phyloP scores from a whole-genome alignment of 2,113 vertebrate species.

The Asarcornis scutulata region DNA sequence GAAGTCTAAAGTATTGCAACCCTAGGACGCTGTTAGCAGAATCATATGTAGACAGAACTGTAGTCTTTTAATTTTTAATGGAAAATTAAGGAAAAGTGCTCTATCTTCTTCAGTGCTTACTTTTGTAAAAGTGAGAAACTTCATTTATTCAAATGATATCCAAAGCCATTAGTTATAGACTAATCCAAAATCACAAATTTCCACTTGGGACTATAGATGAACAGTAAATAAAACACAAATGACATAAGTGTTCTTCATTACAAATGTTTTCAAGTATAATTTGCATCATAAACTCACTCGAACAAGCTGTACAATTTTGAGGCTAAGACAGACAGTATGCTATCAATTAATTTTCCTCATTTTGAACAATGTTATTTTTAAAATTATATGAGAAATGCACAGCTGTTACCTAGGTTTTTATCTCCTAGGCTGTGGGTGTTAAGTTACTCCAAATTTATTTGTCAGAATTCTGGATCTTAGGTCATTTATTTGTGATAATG shows the following conservation, averaged over 20 bases:
- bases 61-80: background rate
- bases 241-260: slow-evolving; percentile 53
- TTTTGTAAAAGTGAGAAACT: slow-evolving; percentile 4
- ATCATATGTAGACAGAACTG: background rate
- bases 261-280: slow-evolving; percentile 42
- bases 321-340: background rate
- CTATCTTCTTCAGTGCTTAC: slow-evolving; percentile 17
- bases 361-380: background rate
- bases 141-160: slow-evolving; percentile 46
- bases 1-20: background rate
- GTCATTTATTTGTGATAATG: background rate
- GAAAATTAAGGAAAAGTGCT: background rate
- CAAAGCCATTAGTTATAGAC: slow-evolving; percentile 41
- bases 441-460: background rate
- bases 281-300: slow-evolving; percentile 8
- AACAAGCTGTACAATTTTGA: background rate
- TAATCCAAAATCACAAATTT: slow-evolving; percentile 52
- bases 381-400: background rate
- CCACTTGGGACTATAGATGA: slow-evolving; percentile 38
- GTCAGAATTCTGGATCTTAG: background rate
- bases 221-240: slow-evolving; percentile 71
- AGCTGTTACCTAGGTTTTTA: background rate
- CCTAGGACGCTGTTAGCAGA: background rate
- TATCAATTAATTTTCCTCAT: background rate
- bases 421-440: background rate